Percentiles rank a stretch among this genome's conserved stretches.
Evolutionary conservation across 2,888 invertebrate genomes (phyloP).

Genomic region (Vannuccia rotundouncinata): DNA sequence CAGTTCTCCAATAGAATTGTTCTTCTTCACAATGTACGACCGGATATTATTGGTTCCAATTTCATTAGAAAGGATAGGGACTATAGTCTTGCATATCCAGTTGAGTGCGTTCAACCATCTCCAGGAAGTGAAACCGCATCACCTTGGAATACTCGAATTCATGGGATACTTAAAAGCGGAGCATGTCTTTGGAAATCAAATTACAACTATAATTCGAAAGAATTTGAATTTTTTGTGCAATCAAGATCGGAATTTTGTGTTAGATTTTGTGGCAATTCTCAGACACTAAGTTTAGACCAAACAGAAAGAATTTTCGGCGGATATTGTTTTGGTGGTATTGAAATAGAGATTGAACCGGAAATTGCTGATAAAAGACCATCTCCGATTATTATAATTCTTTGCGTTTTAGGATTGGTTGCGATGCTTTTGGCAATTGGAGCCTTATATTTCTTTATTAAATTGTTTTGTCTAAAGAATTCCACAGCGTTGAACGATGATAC

Average conservation of each 20-base stretch:
- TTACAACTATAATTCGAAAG: background rate
- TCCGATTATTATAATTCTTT: background rate
- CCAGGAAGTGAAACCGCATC: background rate
- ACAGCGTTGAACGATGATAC: background rate
- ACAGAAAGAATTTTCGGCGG: background rate
- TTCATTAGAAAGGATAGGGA: background rate
- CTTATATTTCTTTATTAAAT: background rate
- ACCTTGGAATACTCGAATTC: background rate
- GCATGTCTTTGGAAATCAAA: background rate
- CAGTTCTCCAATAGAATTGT: background rate
- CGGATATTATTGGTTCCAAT: background rate
- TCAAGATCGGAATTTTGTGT: background rate
- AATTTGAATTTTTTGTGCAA: background rate
- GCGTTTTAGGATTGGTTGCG: background rate
- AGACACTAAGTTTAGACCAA: background rate
- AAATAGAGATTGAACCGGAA: background rate
- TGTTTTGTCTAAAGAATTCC: background rate
- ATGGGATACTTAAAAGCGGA: background rate
- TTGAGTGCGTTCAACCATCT: background rate
- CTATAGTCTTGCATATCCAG: background rate
- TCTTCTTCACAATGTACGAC: background rate
- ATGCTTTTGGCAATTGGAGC: background rate
- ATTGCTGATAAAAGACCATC: background rate
- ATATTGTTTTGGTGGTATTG: background rate
- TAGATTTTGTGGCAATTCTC: background rate